Evolutionary conservation across 37 sponge, comb jelly and placozoan species (phyloP), one percentile per base, ranked within the genome.

Genomic region (Cliona cf. orientalis): DNA sequence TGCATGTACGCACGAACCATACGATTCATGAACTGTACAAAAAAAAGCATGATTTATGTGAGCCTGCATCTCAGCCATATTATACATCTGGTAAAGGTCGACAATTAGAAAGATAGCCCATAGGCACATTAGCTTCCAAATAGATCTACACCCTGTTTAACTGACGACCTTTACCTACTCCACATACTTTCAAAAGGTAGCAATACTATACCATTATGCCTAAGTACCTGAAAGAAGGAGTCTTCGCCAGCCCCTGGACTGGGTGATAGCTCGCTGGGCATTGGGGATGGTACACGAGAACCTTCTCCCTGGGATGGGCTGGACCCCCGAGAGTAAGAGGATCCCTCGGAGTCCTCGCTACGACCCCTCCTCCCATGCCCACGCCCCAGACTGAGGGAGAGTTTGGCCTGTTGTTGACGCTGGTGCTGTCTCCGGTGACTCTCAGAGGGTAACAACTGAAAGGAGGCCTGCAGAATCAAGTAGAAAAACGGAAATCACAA

Each of bases 371-470:
- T 43, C 25, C n/a, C 44, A 41, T 43, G 44, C 3, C 44, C 23
- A 44, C 23, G 70, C 43, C 68, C 33, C 36, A 6, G 68, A 21
- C 37, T 31, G 2, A 5, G 33, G 14, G 33, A 5, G 11, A 36
- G 14, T 37, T 11, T n/a, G 3, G 45, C 26, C 5, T 44, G 14
- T 21, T 71, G 71, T 33, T 6, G 5, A 23, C n/a, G 12, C 46
- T 71, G 23, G 53, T 71, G 76, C 37, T 78, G 79, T 31, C 86
- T 36, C 42, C 81, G 46, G 70, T 89, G 95, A 61, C 86, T 76
- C 80, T 91, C 95, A 32, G 95, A 95, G 1, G 95, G 95, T 0
- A 95, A 75, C 28, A 91, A 67, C 79, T 82, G 75, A 57, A 95
- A 91, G 0, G 92, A 91, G 35, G 61, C 85, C 74, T 84, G 71